Base-by-base conservation (phyloP, 2,888 invertebrate species). In the Rhagophthalmus giganteus region DNA sequence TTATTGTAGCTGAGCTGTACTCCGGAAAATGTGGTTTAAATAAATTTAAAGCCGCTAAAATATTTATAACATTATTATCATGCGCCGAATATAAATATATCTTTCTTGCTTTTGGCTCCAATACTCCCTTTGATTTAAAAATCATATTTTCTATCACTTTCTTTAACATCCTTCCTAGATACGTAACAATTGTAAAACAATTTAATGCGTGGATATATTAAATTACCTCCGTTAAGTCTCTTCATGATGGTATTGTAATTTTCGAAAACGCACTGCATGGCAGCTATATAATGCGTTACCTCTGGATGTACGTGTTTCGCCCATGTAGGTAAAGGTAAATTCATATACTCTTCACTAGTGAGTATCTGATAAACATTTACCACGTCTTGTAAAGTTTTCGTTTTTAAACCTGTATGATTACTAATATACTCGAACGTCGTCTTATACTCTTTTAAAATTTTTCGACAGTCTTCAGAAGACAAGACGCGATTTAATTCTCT, bases 291-390 rank as follows among this genome's bases (percentile, higher is more conserved):
- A 2, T 71, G 65, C 1, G 73, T 62, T 11, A 73, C 65, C 34
- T 66, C 54, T n/a, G n/a, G n/a, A 58, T 67, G 73, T 5, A 78
- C 67, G 1, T 60, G 57, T 2, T 59, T 54, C 0, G 75, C 68
- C 79, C 79, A 79, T 25, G 68, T 61, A 1, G 78, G 78, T n/a
- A 78, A 57, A 1, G 70, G 61, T 12, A 76, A 54, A 54, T 74
- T 72, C 64, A 74, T 58, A 0, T 53, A 56, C 15, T 62, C 62
- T 57, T 75, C 71, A 1, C 76, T 66, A 37, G 60, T 59, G 1
- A 77, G 49, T 1, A 71, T 71, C 59, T 73, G 73, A 48, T 67
- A 72, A 31, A 10, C 5, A 12, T 31, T n/a, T 31, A 2, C 3
- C 6, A 2, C 2, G 6, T 31, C 3, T n/a, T 2, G 10, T 31